Conservation (phyloP, 2,888 invertebrate species). For the Venusia cambrica region DNA sequence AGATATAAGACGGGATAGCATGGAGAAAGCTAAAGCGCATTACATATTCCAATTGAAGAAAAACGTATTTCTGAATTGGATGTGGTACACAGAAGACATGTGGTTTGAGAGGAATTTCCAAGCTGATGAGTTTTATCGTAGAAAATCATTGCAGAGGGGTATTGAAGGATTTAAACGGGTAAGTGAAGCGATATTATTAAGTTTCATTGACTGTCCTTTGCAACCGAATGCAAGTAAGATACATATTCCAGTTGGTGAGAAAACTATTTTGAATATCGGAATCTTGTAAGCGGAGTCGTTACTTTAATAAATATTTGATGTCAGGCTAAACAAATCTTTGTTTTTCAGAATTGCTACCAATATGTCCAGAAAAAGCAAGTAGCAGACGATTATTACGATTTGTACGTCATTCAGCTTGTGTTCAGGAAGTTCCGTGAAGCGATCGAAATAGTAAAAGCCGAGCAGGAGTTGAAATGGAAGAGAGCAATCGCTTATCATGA, state of each 20-base stretch:
- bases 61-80: slow-evolving; percentile 75
- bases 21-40: slow-evolving; percentile 71
- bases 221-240: too few species aligned
- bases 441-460: slow-evolving; percentile 60
- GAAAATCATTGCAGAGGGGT: slow-evolving; percentile 63
- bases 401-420: slow-evolving; percentile 76
- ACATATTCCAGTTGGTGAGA: too few species aligned
- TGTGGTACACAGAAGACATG: slow-evolving; percentile 71
- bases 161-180: slow-evolving; percentile 76
- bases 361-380: slow-evolving; percentile 82
- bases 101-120: slow-evolving; percentile 75
- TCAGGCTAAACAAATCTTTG: background rate
- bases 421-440: slow-evolving; percentile 76
- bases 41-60: slow-evolving; percentile 68
- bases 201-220: background rate
- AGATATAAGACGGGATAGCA: slow-evolving; percentile 56
- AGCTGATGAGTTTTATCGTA: slow-evolving; percentile 79
- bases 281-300: too few species aligned
- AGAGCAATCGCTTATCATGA: slow-evolving; percentile 69
- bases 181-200: slow-evolving; percentile 16
- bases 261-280: too few species aligned
- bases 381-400: slow-evolving; percentile 86
- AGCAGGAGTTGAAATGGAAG: slow-evolving; percentile 68
- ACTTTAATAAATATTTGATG: too few species aligned
- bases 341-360: slow-evolving; percentile 61